These are phyloP conservation scores for Catagonus wagneri DNA, from an alignment of 2,113 vertebrate genomes.

Conservation along the genomic window DNA sequence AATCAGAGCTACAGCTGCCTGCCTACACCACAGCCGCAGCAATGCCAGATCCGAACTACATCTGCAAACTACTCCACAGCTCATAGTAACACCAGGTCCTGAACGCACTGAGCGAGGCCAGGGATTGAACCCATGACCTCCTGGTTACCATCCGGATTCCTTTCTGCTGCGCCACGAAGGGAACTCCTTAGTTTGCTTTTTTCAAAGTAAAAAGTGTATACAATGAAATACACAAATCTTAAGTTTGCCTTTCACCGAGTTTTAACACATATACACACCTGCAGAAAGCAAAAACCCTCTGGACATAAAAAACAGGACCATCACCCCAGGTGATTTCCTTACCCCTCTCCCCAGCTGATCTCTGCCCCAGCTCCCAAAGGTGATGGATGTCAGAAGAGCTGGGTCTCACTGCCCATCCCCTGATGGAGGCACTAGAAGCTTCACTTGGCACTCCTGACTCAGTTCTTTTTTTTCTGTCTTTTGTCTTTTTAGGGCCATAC, in stretches of 20 bases:
- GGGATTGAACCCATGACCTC: no score
- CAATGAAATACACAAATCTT: background rate
- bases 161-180: no score
- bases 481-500: no score
- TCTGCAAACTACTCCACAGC: no score
- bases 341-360: background rate
- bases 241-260: background rate
- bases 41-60: no score
- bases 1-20: background rate
- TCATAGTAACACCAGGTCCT: no score
- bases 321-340: background rate
- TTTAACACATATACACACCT: background rate
- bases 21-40: no score
- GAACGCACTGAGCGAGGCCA: no score
- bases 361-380: background rate
- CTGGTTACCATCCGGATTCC: no score
- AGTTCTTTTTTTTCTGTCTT: no score
- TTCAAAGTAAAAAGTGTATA: background rate
- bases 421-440: background rate
- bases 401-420: background rate
- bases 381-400: background rate
- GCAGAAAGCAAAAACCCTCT: background rate
- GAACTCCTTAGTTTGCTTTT: background rate
- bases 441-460: background rate
- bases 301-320: background rate